These are phyloP conservation scores for Propithecus deckenii DNA, from an alignment of 2,797 vertebrate species.

Conservation along the genomic window DNA sequence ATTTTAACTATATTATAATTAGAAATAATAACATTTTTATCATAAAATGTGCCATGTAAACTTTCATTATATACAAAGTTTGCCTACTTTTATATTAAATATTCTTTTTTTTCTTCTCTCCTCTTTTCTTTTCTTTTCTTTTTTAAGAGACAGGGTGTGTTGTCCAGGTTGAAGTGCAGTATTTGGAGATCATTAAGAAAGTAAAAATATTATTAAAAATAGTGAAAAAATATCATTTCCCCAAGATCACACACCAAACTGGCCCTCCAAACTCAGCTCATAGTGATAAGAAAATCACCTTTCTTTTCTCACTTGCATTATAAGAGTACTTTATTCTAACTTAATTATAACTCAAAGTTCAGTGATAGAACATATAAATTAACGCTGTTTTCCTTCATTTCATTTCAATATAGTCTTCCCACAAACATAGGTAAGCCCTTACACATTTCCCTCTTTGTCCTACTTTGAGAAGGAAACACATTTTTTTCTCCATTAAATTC, in stretches of 20 bases:
- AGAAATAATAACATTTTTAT: neutral
- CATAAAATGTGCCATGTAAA: neutral
- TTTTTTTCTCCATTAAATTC: neutral
- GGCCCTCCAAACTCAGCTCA: neutral
- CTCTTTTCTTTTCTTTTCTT: neutral
- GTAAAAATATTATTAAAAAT: no score
- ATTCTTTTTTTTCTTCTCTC: neutral
- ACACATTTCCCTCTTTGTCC: neutral
- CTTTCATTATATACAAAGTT: neutral
- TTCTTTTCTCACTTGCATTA: neutral
- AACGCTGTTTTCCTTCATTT: neutral
- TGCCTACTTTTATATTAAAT: neutral
- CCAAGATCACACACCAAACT: neutral
- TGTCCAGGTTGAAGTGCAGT: neutral
- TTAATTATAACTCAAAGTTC: neutral
- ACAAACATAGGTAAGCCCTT: neutral
- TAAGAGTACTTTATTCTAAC: neutral
- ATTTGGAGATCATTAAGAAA: slow-evolving; percentile 9
- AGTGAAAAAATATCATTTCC: neutral
- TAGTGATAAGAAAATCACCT: neutral
- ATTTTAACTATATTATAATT: neutral
- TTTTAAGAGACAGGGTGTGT: neutral
- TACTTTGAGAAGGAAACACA: neutral
- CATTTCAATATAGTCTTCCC: neutral
- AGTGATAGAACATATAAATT: neutral